These are phyloP conservation scores for Thalassoma bifasciatum DNA, from an alignment of 2,113 vertebrate species.

Conservation along the genomic window DNA sequence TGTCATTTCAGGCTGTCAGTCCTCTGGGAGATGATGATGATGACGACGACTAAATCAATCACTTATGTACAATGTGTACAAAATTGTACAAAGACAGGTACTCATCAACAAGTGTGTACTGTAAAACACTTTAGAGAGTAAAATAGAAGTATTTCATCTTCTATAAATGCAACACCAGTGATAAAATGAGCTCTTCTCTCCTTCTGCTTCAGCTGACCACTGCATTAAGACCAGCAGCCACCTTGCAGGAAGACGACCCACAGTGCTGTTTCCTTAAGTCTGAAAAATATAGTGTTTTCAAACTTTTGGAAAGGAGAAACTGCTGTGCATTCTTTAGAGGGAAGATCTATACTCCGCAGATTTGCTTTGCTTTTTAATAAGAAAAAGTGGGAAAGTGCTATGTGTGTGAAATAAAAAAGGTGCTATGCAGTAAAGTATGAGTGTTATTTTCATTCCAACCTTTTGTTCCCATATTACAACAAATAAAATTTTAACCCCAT, in stretches of 20 bases:
- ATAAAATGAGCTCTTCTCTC: not conserved
- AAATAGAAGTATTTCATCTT: not conserved
- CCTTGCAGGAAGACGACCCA: constrained; percentile 1
- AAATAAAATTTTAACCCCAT: constrained; percentile 9
- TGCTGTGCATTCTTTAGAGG: not conserved
- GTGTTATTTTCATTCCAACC: not conserved
- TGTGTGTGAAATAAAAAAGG: not conserved
- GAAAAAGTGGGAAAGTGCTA: not conserved
- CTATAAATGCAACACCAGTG: not conserved
- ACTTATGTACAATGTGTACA: constrained; percentile 40
- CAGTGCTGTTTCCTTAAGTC: constrained; percentile 14
- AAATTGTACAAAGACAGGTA: constrained; percentile 26
- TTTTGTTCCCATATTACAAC: constrained; percentile 8
- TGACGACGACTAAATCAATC: constrained; percentile 54
- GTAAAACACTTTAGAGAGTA: not conserved
- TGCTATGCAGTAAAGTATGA: constrained; percentile 1
- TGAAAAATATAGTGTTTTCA: constrained; percentile 11
- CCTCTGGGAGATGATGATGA: constrained; percentile 56
- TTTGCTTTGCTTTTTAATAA: constrained; percentile 17
- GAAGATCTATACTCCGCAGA: not conserved
- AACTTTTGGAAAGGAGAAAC: constrained; percentile 2
- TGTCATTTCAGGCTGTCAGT: constrained; percentile 65
- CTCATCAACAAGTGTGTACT: not conserved
- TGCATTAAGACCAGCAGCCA: not conserved
- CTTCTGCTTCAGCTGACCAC: constrained; percentile 31